Percentiles rank a stretch among this genome's conserved stretches.
Evolutionary conservation across 2,113 vertebrate genomes (phyloP).

Genomic region (Stigmatopora nigra): DNA sequence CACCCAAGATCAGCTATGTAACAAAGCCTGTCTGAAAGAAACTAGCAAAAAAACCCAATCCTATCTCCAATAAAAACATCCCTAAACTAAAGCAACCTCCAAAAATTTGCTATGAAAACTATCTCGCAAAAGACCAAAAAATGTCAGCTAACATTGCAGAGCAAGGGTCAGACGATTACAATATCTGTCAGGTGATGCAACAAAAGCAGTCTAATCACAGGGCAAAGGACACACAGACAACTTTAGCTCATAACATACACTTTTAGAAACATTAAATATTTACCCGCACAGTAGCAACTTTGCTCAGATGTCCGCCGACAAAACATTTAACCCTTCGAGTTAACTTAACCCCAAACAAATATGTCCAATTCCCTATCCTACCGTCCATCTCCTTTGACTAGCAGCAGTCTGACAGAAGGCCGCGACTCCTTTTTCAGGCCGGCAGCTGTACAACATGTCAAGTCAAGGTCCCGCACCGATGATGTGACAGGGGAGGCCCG

Average conservation of each 20-base stretch:
- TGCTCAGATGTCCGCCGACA: neutral
- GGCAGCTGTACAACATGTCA: constrained; percentile 32
- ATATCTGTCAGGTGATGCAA: constrained; percentile 51
- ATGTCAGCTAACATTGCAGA: constrained; percentile 13
- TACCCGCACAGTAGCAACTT: neutral
- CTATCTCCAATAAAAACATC: neutral
- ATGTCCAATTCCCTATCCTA: constrained; percentile 27
- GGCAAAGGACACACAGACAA: constrained; percentile 2
- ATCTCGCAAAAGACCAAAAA: neutral
- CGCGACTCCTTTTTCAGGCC: constrained; percentile 17
- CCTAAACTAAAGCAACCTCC: neutral
- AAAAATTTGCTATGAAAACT: neutral
- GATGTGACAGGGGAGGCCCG: constrained; percentile 27
- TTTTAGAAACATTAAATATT: neutral
- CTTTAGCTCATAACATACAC: neutral
- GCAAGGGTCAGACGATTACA: constrained; percentile 53
- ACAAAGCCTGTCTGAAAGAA: neutral
- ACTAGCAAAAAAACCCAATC: neutral
- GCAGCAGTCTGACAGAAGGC: neutral
- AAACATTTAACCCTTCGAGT: neutral
- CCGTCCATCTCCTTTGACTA: neutral
- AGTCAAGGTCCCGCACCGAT: constrained; percentile 10
- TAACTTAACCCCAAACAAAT: constrained; percentile 4
- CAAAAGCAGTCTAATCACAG: constrained; percentile 42
- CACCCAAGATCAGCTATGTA: neutral